Evolutionary conservation across 2,113 vertebrate species (phyloP).

Genomic region (Cephalopholis sonnerati): DNA sequence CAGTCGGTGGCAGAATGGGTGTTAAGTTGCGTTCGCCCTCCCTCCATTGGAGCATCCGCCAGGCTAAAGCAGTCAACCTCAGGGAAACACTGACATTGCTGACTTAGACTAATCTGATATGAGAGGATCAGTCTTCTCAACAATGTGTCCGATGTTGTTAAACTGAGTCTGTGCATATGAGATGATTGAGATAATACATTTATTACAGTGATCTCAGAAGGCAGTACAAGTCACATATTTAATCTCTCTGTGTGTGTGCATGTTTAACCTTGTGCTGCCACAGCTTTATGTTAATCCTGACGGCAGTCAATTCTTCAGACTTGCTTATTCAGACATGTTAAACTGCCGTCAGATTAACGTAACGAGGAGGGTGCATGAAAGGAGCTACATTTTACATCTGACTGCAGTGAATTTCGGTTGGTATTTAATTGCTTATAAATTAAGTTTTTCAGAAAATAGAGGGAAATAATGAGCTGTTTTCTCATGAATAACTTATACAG

Average conservation of each 20-base stretch:
- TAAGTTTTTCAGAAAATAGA: neutral
- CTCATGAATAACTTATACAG: constrained; percentile 24
- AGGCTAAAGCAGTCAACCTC: too few species aligned
- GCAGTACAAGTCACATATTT: neutral
- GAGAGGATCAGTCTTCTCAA: neutral
- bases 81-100: neutral
- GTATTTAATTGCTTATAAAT: constrained; percentile 7
- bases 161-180: too few species aligned
- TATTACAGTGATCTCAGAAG: neutral
- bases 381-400: neutral
- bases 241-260: neutral
- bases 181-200: neutral
- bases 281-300: neutral
- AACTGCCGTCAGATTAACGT: neutral
- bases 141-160: neutral
- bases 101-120: neutral
- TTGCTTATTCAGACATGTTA: neutral
- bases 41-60: too few species aligned
- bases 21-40: too few species aligned
- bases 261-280: neutral
- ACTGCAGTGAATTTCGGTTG: neutral
- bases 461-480: neutral
- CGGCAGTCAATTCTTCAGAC: neutral
- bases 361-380: neutral
- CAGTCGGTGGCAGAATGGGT: too few species aligned